These are phyloP conservation scores for Sylvietta virens DNA, from an alignment of 2,113 vertebrate genomes.

Conservation along the genomic window DNA sequence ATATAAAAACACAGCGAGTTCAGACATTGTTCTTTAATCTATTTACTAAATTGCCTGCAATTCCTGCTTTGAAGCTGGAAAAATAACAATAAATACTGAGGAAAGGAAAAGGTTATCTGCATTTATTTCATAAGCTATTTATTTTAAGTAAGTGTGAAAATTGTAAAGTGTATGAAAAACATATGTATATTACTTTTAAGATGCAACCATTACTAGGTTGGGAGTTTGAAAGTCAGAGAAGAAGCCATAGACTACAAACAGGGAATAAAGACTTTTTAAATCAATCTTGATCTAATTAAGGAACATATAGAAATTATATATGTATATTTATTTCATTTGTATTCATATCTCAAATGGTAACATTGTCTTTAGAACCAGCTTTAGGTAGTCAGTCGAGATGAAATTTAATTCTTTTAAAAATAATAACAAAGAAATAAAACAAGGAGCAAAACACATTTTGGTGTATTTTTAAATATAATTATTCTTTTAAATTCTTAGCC, in stretches of 20 bases:
- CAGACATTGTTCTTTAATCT: background rate
- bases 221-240: background rate
- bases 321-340: background rate
- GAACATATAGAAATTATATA: background rate
- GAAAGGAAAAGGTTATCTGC: constrained; percentile 26
- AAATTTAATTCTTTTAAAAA: background rate
- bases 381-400: background rate
- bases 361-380: background rate
- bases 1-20: background rate
- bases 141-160: constrained; percentile 15
- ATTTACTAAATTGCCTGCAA: background rate
- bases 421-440: background rate
- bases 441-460: background rate
- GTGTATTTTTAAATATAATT: constrained; percentile 13
- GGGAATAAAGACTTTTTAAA: background rate
- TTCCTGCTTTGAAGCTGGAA: background rate
- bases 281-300: background rate
- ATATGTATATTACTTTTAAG: background rate
- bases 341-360: background rate
- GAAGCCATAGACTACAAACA: background rate
- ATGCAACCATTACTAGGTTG: background rate
- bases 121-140: constrained; percentile 31
- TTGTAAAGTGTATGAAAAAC: background rate
- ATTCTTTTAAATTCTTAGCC: constrained; percentile 2
- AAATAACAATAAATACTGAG: background rate